Conservation (phyloP, 2,113 vertebrate genomes). For the Setophaga kirtlandii region DNA sequence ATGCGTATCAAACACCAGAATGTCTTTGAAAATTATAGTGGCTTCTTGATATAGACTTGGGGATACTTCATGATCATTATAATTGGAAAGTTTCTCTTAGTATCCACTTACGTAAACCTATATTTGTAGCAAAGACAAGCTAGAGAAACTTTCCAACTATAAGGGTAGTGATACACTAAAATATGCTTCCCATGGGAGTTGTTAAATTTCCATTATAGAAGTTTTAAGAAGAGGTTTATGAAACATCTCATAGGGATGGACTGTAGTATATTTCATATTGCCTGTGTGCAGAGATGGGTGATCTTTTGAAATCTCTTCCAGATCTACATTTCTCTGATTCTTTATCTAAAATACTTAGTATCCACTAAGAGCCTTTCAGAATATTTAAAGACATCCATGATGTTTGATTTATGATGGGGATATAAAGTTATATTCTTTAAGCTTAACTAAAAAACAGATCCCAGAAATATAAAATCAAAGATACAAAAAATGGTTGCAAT, state of each 20-base stretch:
- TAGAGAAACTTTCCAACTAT: conserved; percentile 43
- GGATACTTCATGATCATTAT: conserved; percentile 41
- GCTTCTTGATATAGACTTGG: conserved; percentile 13
- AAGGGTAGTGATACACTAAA: conserved; percentile 23
- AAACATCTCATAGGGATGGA: conserved; percentile 56
- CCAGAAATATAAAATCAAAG: neutral
- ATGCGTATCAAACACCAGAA: conserved; percentile 21
- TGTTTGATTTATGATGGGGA: conserved; percentile 33
- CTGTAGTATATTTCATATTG: conserved; percentile 29
- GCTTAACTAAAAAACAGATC: neutral
- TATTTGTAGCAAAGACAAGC: conserved; percentile 43
- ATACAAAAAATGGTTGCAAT: neutral
- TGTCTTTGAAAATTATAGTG: conserved; percentile 43
- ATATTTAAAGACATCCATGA: conserved; percentile 21
- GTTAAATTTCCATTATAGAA: conserved; percentile 49
- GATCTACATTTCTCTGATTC: conserved; percentile 31
- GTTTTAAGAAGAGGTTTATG: conserved; percentile 45
- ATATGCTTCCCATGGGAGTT: conserved; percentile 66
- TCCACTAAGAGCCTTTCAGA: conserved; percentile 21
- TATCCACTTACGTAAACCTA: neutral
- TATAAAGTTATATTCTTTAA: conserved; percentile 2
- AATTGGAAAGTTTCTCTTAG: conserved; percentile 45
- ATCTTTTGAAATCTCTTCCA: conserved; percentile 41
- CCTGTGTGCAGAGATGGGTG: conserved; percentile 23
- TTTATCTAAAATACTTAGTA: conserved; percentile 12